Base-by-base conservation (phyloP, 1,140 invertebrate species). In the Ceratoteleas bidentatus region DNA sequence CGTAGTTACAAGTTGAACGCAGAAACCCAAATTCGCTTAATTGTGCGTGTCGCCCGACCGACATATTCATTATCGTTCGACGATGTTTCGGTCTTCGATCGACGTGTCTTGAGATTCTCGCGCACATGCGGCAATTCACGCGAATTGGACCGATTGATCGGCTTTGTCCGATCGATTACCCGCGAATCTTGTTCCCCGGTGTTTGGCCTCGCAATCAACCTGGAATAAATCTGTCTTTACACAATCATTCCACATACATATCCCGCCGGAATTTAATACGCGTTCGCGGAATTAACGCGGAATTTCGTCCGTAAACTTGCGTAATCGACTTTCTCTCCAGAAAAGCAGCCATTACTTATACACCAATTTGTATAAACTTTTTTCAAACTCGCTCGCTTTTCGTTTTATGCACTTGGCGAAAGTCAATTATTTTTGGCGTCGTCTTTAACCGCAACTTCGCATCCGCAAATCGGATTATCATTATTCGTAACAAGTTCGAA, bases 391-490 rank as follows among this genome's bases (percentile, higher is more conserved):
- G 24, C 24, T 24, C 24, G 24, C 24, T 24, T 24, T 24, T 24
- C 24, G 24, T 24, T 24, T 24, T 24, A 24, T 24, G 24, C 24
- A 24, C 24, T 24, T 24, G 24, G 24, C 24, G 4, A 24, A 24
- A 24, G 24, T 24, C 24, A 24, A 24, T 24, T 24, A 24, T 24
- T 24, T 24, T 24, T 24, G 24, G 24, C 24, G 24, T 24, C 24
- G 24, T 24, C 24, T 24, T 24, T 24, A 24, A 24, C 24, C 24
- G 24, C 60, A 36, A 62, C 45, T 62, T 62, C 43, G 10, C 43
- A 36, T 62, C 60, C 36, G 15, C 13, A 33, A 61, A 62, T 62
- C 47, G 47, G 47, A 62, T 62, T 62, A 62, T 50, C 45, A 62
- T 65, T 65, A 53, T 53, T 65, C 33, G 3, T 33, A 16, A 32